Evolutionary conservation across 2,888 invertebrate species (phyloP).

Genomic region (Heliothis peltigera): DNA sequence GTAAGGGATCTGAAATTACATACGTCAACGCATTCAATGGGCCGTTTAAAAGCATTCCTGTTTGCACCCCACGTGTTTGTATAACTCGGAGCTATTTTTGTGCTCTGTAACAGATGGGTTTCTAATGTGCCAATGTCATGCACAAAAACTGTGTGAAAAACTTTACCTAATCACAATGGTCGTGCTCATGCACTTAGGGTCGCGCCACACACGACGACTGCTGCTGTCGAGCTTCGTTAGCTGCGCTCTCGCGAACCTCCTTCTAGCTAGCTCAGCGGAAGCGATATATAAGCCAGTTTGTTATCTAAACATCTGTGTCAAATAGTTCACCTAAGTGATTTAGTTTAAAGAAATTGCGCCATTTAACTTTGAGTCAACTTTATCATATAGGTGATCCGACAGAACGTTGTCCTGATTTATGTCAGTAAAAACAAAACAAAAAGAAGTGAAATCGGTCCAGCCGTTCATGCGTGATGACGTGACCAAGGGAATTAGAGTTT

Average conservation of each 20-base stretch:
- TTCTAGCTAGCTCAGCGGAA: slow-evolving; percentile 26
- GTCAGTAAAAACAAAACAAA: no score
- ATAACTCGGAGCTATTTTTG: slow-evolving; percentile 70
- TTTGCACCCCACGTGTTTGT: slow-evolving; percentile 72
- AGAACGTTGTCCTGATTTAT: no score
- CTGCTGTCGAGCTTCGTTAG: slow-evolving; percentile 37
- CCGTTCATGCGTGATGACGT: no score
- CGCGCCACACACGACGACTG: slow-evolving; percentile 44
- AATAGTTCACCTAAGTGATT: slow-evolving; percentile 32
- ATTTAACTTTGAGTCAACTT: slow-evolving; percentile 7
- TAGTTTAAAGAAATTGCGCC: slow-evolving; percentile 20
- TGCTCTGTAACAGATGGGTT: slow-evolving; percentile 66
- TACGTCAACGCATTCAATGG: slow-evolving; percentile 83
- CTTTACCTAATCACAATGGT: slow-evolving; percentile 50
- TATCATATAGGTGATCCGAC: no score
- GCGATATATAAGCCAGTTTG: slow-evolving; percentile 33
- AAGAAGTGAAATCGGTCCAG: no score
- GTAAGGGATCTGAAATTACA: slow-evolving; percentile 83
- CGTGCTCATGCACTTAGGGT: slow-evolving; percentile 44
- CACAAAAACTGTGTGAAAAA: slow-evolving; percentile 64
- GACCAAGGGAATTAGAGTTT: no score
- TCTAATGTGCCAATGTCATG: slow-evolving; percentile 67
- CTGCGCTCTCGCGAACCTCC: slow-evolving; percentile 14
- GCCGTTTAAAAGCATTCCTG: slow-evolving; percentile 81
- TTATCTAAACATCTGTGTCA: slow-evolving; percentile 38